Percentiles rank a stretch among this genome's conserved stretches.
phyloP scores from a whole-genome alignment of 2,113 vertebrate genomes.

The Ovis canadensis region DNA sequence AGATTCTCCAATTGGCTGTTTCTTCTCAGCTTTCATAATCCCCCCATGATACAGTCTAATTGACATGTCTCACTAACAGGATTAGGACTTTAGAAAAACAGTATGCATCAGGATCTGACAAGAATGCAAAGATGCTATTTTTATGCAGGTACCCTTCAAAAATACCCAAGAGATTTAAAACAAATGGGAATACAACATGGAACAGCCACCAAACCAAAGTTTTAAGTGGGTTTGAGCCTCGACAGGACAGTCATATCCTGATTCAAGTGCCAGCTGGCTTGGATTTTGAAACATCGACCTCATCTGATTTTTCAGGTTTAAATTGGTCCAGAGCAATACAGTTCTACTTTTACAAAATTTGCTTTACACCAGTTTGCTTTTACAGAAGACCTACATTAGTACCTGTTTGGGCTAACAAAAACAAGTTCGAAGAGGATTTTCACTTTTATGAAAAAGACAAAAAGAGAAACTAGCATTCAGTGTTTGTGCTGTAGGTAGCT shows the following conservation, averaged over 20 bases:
- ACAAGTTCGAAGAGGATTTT: background rate
- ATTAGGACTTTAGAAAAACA: constrained; percentile 73
- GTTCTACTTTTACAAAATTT: background rate
- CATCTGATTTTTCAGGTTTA: background rate
- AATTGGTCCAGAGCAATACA: background rate
- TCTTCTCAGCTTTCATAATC: background rate
- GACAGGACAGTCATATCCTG: constrained; percentile 64
- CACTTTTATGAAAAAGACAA: background rate
- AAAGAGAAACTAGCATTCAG: background rate
- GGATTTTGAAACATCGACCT: constrained; percentile 44
- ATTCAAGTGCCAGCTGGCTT: constrained; percentile 52
- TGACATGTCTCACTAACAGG: constrained; percentile 24
- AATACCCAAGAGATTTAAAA: constrained; percentile 58
- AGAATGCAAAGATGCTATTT: constrained; percentile 76
- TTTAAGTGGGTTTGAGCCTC: background rate
- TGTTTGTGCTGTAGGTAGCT: background rate
- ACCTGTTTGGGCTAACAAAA: background rate
- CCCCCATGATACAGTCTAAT: background rate
- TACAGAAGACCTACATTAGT: background rate
- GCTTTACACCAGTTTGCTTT: background rate
- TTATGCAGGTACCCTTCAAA: constrained; percentile 77
- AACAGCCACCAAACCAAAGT: constrained; percentile 2
- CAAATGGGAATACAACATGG: constrained; percentile 67
- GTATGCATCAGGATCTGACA: constrained; percentile 70
- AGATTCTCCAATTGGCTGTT: background rate